Conservation (phyloP, 2,113 vertebrate species). For the Neolamprologus caudopunctatus region DNA sequence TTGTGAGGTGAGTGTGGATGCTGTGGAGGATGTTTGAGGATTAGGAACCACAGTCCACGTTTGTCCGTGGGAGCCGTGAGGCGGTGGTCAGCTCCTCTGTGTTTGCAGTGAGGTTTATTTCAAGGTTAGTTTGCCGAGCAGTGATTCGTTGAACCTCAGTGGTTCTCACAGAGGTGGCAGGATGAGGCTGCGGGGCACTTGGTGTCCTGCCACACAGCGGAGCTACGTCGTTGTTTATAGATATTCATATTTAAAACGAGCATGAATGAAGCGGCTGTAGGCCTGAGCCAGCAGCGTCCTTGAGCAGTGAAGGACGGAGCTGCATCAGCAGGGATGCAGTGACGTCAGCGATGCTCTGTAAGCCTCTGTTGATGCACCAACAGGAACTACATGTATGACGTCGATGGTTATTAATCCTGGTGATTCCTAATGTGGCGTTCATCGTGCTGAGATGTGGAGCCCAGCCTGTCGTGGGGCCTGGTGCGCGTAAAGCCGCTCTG, state of each 20-base stretch:
- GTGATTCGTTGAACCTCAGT: too few species aligned
- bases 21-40: background rate
- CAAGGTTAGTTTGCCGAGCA: background rate
- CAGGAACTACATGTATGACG: background rate
- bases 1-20: background rate
- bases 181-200: background rate
- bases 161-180: background rate
- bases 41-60: background rate
- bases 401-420: background rate
- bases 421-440: background rate
- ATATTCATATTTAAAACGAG: background rate
- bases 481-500: background rate
- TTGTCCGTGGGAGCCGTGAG: background rate
- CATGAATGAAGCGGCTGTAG: background rate
- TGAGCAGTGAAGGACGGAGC: slow-evolving; percentile 58
- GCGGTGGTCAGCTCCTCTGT: background rate
- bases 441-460: background rate
- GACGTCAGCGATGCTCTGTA: background rate
- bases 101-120: background rate
- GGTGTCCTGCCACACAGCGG: background rate
- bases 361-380: background rate
- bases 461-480: background rate
- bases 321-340: slow-evolving; percentile 22
- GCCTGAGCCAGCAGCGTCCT: slow-evolving; percentile 47
- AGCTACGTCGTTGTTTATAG: background rate